These are phyloP conservation scores for Chrysaora quinquecirrha DNA, from an alignment of 30 jellyfish, hydroid and myxozoan genomes.

Conservation along the genomic window DNA sequence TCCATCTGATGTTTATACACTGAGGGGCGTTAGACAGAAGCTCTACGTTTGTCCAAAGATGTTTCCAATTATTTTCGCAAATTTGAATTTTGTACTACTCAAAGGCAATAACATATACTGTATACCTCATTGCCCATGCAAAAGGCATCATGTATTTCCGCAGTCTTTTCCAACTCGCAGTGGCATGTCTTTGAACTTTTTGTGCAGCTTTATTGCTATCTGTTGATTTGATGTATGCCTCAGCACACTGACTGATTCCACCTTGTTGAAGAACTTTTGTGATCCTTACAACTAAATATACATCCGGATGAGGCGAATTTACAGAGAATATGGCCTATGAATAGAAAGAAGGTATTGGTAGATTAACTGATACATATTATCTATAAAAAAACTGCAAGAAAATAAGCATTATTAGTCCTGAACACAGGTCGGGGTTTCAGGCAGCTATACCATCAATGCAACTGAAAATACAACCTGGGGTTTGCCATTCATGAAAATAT, in stretches of 20 bases:
- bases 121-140: constrained; percentile 99
- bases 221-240: constrained; percentile 91
- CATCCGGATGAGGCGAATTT: constrained; percentile 89
- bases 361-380: not conserved
- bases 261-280: constrained; percentile 97
- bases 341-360: not conserved
- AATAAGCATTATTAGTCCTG: too few relatives aligned
- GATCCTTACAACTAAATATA: constrained; percentile 83
- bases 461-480: too few relatives aligned
- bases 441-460: too few relatives aligned
- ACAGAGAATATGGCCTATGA: constrained; percentile 94
- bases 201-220: constrained; percentile 87
- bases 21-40: too few relatives aligned
- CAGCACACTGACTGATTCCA: constrained; percentile 96
- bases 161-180: constrained; percentile 79
- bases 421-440: too few relatives aligned
- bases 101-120: not conserved
- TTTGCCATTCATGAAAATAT: too few relatives aligned
- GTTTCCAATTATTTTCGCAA: too few relatives aligned
- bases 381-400: too few relatives aligned
- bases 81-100: too few relatives aligned
- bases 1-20: too few relatives aligned
- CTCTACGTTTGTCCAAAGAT: too few relatives aligned
- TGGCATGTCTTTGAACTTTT: constrained; percentile 75
- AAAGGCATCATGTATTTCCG: constrained; percentile 95